Evolutionary conservation across 2,797 vertebrate genomes (phyloP).

Genomic region (Girardinus metallicus): DNA sequence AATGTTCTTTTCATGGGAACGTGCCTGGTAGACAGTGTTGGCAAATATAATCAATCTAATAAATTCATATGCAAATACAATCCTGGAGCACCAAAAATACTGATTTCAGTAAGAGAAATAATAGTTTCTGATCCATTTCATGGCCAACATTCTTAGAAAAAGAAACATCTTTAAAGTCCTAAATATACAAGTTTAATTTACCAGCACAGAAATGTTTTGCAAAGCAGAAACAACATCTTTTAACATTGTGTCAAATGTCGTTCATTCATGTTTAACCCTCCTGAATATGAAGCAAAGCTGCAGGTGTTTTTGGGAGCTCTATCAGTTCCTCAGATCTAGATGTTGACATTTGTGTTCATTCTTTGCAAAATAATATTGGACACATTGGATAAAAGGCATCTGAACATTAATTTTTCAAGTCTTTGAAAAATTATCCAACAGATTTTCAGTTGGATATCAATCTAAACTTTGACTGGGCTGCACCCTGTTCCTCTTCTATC

Average conservation of each 20-base stretch:
- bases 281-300: neutral
- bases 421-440: too few species aligned
- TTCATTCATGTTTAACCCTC: neutral
- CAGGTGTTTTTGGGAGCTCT: neutral
- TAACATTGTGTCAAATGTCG: neutral
- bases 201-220: neutral
- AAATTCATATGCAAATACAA: slow-evolving; percentile 16
- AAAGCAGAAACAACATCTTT: neutral
- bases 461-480: too few species aligned
- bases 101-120: neutral
- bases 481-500: neutral
- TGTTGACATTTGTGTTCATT: neutral
- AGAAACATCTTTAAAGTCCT: neutral
- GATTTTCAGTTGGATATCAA: too few species aligned
- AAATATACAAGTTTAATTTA: neutral
- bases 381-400: neutral
- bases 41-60: slow-evolving; percentile 17
- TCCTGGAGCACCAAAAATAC: neutral
- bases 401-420: neutral
- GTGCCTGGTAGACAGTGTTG: slow-evolving; percentile 13
- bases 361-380: neutral
- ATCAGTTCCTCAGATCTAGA: neutral
- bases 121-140: neutral
- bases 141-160: neutral
- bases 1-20: slow-evolving; percentile 44